Conservation (phyloP, 2,113 vertebrate genomes). For the Thalassoma bifasciatum region DNA sequence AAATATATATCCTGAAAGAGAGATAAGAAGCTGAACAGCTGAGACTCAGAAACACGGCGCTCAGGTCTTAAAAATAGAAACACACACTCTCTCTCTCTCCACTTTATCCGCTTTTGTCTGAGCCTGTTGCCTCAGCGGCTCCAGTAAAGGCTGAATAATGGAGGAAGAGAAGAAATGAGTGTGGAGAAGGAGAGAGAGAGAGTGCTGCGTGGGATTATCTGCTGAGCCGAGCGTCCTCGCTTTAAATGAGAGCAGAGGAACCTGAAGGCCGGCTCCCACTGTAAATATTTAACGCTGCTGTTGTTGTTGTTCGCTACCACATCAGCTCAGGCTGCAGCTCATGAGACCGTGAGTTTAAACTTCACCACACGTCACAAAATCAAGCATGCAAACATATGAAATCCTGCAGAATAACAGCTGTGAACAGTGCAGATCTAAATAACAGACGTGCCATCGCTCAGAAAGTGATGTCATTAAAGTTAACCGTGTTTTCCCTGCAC, state of each 20-base stretch:
- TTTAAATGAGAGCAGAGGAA: constrained; percentile 39
- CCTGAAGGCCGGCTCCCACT: constrained; percentile 36
- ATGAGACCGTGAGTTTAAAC: no score
- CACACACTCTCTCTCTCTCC: no score
- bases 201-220: constrained; percentile 34
- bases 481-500: no score
- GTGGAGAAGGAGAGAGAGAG: constrained; percentile 29
- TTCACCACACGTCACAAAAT: not conserved
- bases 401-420: not conserved
- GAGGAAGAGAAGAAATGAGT: not conserved
- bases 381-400: not conserved
- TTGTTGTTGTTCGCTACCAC: constrained; percentile 19
- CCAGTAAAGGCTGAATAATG: not conserved
- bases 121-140: constrained; percentile 58
- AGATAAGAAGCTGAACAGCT: constrained; percentile 8
- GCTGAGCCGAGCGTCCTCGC: constrained; percentile 17
- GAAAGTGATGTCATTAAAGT: not conserved
- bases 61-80: constrained; percentile 40
- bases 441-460: not conserved
- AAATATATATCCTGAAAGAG: constrained; percentile 6
- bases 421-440: not conserved
- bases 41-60: constrained; percentile 8
- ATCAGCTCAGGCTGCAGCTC: no score
- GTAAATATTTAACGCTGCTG: constrained; percentile 75
- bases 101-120: constrained; percentile 44